Evolutionary conservation across 2,888 invertebrate genomes (phyloP).

Genomic region (Caenorhabditis sp.): DNA sequence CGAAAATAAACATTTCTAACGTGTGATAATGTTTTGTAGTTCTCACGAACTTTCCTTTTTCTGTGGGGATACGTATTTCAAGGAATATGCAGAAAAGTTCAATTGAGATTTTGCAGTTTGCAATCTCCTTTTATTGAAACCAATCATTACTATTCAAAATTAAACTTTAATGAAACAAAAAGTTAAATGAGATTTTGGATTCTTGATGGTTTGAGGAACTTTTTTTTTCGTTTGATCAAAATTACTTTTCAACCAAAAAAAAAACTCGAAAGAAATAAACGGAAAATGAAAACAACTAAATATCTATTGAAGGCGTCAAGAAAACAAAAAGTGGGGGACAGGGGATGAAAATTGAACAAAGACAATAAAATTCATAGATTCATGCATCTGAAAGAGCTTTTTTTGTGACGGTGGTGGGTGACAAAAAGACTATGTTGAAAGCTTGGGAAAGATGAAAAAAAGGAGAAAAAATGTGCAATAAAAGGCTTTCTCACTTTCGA

Average conservation of each 20-base stretch:
- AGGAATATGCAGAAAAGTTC: too few relatives aligned
- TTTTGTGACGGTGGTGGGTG: slow-evolving; percentile 7
- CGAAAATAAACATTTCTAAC: too few relatives aligned
- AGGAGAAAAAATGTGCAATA: neutral
- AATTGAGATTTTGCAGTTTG: too few relatives aligned
- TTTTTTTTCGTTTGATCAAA: neutral
- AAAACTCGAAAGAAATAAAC: too few relatives aligned
- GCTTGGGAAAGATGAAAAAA: slow-evolving; percentile 5
- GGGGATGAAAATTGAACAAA: slow-evolving; percentile 6
- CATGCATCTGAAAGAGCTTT: slow-evolving; percentile 43
- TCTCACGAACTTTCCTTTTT: too few relatives aligned
- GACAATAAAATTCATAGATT: slow-evolving; percentile 39
- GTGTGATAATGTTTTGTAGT: too few relatives aligned
- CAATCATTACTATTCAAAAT: neutral
- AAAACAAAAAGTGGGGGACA: neutral
- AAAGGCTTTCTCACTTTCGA: neutral
- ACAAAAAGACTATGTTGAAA: slow-evolving; percentile 23
- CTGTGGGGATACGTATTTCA: too few relatives aligned
- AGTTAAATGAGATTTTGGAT: too few relatives aligned
- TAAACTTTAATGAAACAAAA: neutral
- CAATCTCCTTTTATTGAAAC: too few relatives aligned
- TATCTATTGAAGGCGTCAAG: slow-evolving; percentile 3
- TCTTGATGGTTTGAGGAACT: neutral
- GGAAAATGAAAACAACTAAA: neutral
- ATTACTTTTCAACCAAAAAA: too few relatives aligned